phyloP scores from a whole-genome alignment of 2,797 vertebrate genomes.

The Cossypha polioptera region DNA sequence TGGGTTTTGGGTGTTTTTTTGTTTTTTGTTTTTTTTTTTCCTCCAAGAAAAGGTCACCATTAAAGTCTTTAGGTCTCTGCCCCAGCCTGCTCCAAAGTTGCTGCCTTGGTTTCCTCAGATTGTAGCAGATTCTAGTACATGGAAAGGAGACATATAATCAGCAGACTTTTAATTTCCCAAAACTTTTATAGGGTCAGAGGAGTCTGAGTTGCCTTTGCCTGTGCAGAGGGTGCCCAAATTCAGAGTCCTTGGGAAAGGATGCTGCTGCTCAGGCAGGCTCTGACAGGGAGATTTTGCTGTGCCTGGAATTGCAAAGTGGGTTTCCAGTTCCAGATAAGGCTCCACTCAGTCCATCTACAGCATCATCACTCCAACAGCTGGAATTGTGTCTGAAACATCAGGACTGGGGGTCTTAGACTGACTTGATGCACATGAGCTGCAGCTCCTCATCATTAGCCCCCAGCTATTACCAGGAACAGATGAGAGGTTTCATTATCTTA shows the following conservation, averaged over 20 bases:
- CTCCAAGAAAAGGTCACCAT: too few relatives aligned
- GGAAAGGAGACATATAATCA: neutral
- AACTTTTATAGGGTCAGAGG: neutral
- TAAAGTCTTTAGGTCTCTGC: too few relatives aligned
- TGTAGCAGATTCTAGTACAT: neutral
- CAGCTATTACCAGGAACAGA: neutral
- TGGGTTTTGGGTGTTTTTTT: too few relatives aligned
- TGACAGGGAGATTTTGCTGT: neutral
- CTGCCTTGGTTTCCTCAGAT: neutral
- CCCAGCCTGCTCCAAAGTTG: too few relatives aligned
- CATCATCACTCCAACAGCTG: neutral
- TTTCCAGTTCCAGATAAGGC: neutral
- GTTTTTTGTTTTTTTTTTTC: too few relatives aligned
- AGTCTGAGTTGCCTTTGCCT: neutral
- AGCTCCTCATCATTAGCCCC: neutral
- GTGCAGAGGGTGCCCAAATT: neutral
- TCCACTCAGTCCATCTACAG: neutral
- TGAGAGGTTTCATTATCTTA: neutral
- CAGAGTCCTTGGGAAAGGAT: neutral
- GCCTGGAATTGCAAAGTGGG: neutral
- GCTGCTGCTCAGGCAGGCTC: neutral
- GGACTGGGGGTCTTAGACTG: neutral
- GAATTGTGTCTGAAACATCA: neutral
- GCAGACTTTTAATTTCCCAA: neutral
- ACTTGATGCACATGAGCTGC: neutral